Conservation (phyloP, 2,797 vertebrate species). For the Lutjanus campechanus region DNA sequence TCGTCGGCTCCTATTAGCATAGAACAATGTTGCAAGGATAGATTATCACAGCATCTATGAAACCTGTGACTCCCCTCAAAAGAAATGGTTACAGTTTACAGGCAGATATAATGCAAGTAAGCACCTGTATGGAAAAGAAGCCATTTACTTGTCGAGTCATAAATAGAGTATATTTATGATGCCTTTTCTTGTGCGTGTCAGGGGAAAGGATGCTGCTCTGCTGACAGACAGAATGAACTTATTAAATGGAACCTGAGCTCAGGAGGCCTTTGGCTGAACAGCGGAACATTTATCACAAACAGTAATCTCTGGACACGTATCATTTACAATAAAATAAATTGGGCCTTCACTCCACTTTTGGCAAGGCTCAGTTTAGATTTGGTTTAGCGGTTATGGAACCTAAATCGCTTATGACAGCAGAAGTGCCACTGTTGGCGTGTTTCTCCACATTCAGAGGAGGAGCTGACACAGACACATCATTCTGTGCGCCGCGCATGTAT, state of each 20-base stretch:
- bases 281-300: constrained; percentile 70
- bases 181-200: constrained; percentile 48
- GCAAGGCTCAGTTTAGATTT: constrained; percentile 53
- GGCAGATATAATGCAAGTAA: constrained; percentile 33
- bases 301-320: constrained; percentile 65
- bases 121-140: constrained; percentile 36
- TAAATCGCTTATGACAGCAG: constrained; percentile 74
- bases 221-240: constrained; percentile 73
- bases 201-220: constrained; percentile 37
- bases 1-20: constrained; percentile 5
- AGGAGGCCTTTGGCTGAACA: constrained; percentile 63
- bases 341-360: constrained; percentile 61
- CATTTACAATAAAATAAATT: constrained; percentile 76
- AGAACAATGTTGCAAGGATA: not conserved
- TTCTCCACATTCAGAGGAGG: constrained; percentile 18
- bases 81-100: constrained; percentile 12
- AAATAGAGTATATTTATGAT: constrained; percentile 54
- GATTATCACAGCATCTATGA: not conserved
- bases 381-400: constrained; percentile 63
- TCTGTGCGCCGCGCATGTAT: not conserved
- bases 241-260: constrained; percentile 66
- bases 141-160: constrained; percentile 31
- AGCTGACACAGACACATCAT: constrained; percentile 20
- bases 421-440: constrained; percentile 50
- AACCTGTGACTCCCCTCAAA: constrained; percentile 17